These are phyloP conservation scores for Chiroxiphia lanceolata DNA, from an alignment of 2,797 vertebrate species.

Conservation along the genomic window DNA sequence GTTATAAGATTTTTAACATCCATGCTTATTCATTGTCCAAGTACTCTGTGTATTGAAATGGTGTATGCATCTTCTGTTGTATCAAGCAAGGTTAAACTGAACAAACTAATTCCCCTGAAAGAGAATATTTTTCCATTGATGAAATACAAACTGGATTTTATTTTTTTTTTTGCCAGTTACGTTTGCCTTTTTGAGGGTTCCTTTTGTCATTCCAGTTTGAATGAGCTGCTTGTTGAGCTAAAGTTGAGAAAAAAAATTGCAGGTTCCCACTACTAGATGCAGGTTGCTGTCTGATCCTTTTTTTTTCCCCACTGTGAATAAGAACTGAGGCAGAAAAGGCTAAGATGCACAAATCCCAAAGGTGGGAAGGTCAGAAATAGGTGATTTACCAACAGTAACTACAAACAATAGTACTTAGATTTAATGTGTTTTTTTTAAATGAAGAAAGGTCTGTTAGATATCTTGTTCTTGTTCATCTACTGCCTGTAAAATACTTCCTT, in stretches of 20 bases:
- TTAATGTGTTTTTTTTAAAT: background rate
- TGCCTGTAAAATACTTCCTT: background rate
- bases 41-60: background rate
- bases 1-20: background rate
- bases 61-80: background rate
- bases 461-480: background rate
- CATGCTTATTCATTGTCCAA: background rate
- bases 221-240: background rate
- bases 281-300: background rate
- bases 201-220: background rate
- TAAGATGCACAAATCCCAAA: background rate
- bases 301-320: background rate
- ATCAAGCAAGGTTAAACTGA: background rate
- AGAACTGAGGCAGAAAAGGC: background rate
- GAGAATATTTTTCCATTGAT: background rate
- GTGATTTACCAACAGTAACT: background rate
- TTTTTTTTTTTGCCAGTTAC: background rate
- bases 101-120: background rate
- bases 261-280: background rate
- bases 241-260: background rate
- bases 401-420: background rate
- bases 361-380: background rate
- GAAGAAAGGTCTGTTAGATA: background rate
- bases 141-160: background rate
- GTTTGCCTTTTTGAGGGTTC: background rate